These are phyloP conservation scores for Centropus bengalensis DNA, from an alignment of 2,113 vertebrate species.

Conservation along the genomic window DNA sequence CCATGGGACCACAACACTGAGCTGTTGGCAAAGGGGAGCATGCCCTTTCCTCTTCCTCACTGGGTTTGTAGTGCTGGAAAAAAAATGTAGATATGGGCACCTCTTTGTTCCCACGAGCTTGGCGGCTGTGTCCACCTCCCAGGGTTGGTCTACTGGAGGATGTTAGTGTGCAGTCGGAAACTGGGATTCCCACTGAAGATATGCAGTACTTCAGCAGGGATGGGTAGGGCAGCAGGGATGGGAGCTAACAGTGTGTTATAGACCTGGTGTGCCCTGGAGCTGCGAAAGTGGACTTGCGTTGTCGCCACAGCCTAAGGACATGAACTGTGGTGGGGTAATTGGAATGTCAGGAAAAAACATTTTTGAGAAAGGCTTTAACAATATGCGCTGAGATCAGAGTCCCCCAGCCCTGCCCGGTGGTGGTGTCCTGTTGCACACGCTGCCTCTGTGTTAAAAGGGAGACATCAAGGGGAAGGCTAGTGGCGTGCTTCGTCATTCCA, in stretches of 20 bases:
- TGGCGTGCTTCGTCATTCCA: not conserved
- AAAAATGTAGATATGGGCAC: not conserved
- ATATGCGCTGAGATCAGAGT: not conserved
- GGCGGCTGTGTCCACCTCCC: fast-evolving
- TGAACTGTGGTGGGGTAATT: not conserved
- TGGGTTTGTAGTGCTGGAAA: not conserved
- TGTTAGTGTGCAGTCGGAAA: not conserved
- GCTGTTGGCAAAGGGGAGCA: not conserved
- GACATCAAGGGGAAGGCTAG: fast-evolving
- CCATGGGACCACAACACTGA: not conserved
- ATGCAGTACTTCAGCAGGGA: not conserved
- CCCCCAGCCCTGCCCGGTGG: not conserved
- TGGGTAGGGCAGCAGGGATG: not conserved
- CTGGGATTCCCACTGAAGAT: not conserved
- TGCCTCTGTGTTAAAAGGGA: not conserved
- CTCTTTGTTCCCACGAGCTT: not conserved
- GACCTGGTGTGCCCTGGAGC: not conserved
- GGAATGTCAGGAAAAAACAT: not conserved
- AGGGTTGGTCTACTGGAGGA: not conserved
- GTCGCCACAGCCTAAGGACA: not conserved
- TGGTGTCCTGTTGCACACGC: not conserved
- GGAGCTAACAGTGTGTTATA: not conserved
- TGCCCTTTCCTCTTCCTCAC: not conserved
- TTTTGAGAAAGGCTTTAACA: not conserved
- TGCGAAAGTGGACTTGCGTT: not conserved